A percentile compares a stretch with the other conserved stretches of the same genome.
phyloP scores from a whole-genome alignment of 1,140 invertebrate species.

The Meteorus sp. region DNA sequence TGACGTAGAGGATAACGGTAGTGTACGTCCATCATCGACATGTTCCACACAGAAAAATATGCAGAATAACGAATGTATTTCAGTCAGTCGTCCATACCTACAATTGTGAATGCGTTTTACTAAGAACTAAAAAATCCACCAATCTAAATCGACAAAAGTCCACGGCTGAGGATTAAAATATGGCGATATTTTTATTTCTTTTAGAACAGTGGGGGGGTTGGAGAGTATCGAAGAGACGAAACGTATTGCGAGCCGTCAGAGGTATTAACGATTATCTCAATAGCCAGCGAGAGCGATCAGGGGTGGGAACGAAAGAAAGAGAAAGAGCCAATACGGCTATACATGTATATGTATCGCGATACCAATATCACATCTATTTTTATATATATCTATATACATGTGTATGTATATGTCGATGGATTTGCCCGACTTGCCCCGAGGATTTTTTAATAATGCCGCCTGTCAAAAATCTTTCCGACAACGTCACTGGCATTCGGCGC shows the following conservation, averaged over 20 bases:
- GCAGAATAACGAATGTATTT: too few species aligned
- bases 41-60: too few species aligned
- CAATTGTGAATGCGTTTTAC: too few species aligned
- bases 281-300: background rate
- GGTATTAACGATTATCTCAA: slow-evolving; percentile 22
- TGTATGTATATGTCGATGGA: slow-evolving; percentile 3
- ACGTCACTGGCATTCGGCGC: slow-evolving; percentile 47
- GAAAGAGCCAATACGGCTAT: background rate
- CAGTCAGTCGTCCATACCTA: too few species aligned
- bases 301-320: background rate
- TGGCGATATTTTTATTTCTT: slow-evolving; percentile 10
- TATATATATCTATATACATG: background rate
- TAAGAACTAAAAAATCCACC: background rate
- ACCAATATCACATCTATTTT: background rate
- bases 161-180: slow-evolving; percentile 18
- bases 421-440: slow-evolving; percentile 14
- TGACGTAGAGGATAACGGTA: background rate
- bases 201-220: background rate
- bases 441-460: slow-evolving; percentile 42
- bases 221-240: background rate
- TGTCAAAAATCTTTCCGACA: slow-evolving; percentile 44
- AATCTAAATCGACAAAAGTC: background rate
- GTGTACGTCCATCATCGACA: background rate
- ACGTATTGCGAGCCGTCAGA: slow-evolving; percentile 9
- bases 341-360: background rate